phyloP scores from a whole-genome alignment of 2,797 vertebrate genomes.

The Bryconaethiops microstoma region DNA sequence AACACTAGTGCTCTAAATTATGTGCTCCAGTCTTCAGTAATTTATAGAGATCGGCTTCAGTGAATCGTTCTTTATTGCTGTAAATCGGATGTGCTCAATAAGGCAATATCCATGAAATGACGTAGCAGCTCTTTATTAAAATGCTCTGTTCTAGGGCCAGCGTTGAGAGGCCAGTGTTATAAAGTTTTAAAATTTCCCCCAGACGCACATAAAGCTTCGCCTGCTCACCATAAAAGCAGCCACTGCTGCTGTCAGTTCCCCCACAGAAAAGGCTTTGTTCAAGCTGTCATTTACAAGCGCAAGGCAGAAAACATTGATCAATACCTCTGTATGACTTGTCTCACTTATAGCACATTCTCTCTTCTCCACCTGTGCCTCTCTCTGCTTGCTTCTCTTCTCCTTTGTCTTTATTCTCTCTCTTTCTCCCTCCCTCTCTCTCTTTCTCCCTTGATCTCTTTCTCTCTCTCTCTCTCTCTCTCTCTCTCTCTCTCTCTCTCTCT shows the following conservation, averaged over 20 bases:
- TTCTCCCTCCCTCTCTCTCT: not conserved
- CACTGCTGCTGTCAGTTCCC: constrained; percentile 30
- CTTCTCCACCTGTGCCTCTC: constrained; percentile 15
- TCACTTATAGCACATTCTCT: constrained; percentile 10
- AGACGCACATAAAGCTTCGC: constrained; percentile 41
- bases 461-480: not conserved
- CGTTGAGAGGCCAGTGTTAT: constrained; percentile 6
- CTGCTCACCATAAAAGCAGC: constrained; percentile 35
- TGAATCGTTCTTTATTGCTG: constrained; percentile 1
- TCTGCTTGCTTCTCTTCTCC: not conserved
- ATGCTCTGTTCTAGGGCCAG: constrained; percentile 28
- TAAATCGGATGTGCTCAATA: constrained; percentile 26
- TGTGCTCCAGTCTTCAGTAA: constrained; percentile 1
- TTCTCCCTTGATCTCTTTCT: not conserved
- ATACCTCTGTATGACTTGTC: constrained; percentile 17
- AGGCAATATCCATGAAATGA: constrained; percentile 29
- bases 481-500: too few relatives aligned
- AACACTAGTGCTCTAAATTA: constrained; percentile 9
- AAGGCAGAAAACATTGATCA: constrained; percentile 38
- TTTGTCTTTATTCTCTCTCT: constrained; percentile 5
- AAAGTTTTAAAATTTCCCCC: constrained; percentile 33
- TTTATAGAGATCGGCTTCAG: constrained; percentile 30
- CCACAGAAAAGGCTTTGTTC: constrained; percentile 1
- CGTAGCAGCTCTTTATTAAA: constrained; percentile 29
- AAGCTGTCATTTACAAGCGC: constrained; percentile 39